A percentile compares a stretch with the other conserved stretches of the same genome.
phyloP scores from a whole-genome alignment of 2,113 vertebrate species.

The Chlorodrepanis virens region DNA sequence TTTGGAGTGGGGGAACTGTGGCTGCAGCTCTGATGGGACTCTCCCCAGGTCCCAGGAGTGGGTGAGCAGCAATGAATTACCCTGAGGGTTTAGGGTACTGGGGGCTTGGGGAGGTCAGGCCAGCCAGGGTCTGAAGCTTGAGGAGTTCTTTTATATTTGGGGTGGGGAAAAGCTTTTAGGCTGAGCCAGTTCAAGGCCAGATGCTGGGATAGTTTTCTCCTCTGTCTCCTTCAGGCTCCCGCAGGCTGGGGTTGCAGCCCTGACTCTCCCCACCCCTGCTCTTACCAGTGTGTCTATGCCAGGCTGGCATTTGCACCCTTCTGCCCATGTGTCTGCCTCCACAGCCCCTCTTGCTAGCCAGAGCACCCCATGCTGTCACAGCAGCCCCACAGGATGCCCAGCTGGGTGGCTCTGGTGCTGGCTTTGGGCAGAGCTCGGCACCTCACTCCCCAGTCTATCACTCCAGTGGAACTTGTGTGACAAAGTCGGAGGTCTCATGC shows the following conservation, averaged over 20 bases:
- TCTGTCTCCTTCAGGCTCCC: fast-evolving
- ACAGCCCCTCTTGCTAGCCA: background rate
- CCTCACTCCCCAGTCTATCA: background rate
- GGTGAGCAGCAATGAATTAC: slow-evolving; percentile 29
- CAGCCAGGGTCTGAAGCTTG: background rate
- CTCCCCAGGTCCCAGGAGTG: background rate
- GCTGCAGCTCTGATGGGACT: background rate
- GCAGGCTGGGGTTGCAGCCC: background rate
- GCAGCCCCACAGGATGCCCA: fast-evolving
- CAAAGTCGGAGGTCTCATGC: background rate
- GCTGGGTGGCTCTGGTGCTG: background rate
- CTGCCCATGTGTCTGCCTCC: background rate
- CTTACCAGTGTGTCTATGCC: background rate
- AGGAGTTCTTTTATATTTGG: background rate
- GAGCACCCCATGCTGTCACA: background rate
- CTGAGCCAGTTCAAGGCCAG: background rate
- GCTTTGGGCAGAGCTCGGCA: background rate
- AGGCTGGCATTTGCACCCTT: background rate
- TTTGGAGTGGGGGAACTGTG: background rate
- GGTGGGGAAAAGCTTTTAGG: background rate
- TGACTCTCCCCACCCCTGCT: background rate
- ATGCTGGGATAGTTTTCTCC: background rate
- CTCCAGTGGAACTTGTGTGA: background rate
- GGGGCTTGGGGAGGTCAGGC: background rate
- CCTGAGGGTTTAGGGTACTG: slow-evolving; percentile 18